Percentiles rank a stretch among this genome's conserved stretches.
These are phyloP conservation scores for Conistra vaccinii DNA, from an alignment of 2,888 invertebrate species.

Conservation along the genomic window DNA sequence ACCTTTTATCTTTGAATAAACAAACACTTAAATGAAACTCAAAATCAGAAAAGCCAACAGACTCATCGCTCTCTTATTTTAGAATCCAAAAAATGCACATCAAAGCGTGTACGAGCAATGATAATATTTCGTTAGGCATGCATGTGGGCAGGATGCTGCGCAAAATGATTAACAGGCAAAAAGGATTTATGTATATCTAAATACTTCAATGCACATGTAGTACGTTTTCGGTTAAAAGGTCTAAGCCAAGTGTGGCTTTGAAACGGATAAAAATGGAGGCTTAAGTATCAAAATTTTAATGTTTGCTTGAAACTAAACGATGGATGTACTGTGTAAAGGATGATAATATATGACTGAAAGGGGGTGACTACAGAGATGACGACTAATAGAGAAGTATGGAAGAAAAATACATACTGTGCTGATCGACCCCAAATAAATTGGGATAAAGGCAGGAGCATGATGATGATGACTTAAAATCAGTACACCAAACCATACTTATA, in stretches of 20 bases:
- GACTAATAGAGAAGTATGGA: neutral
- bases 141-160: constrained; percentile 33
- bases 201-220: constrained; percentile 15
- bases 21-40: neutral
- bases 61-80: constrained; percentile 12
- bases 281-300: neutral
- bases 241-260: neutral
- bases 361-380: neutral
- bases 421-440: neutral
- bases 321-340: neutral
- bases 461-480: neutral
- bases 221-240: constrained; percentile 1
- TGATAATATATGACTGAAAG: neutral
- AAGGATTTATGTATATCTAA: constrained; percentile 31
- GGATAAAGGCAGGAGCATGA: neutral
- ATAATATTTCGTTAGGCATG: constrained; percentile 40
- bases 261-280: neutral
- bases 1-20: constrained; percentile 27
- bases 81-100: constrained; percentile 57
- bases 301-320: neutral
- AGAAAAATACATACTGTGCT: no score
- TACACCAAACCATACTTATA: neutral
- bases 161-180: constrained; percentile 29
- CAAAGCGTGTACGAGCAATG: constrained; percentile 32
- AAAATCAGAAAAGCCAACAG: constrained; percentile 21